phyloP scores from a whole-genome alignment of 2,113 vertebrate genomes.

The Oplegnathus fasciatus region DNA sequence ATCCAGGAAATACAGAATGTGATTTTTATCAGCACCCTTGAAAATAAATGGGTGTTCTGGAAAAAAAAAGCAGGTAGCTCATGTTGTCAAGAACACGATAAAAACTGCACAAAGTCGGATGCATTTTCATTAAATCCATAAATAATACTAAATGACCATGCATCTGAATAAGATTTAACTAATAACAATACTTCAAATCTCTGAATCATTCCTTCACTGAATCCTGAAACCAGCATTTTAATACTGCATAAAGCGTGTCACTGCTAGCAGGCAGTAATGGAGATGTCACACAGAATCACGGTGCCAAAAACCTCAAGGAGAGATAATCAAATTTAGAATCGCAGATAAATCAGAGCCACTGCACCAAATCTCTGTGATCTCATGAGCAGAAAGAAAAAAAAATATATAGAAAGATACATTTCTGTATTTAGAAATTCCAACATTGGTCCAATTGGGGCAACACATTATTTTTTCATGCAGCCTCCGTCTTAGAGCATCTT shows the following conservation, averaged over 20 bases:
- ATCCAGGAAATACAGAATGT: slow-evolving; percentile 75
- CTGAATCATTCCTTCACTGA: slow-evolving; percentile 13
- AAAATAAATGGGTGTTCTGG: slow-evolving; percentile 6
- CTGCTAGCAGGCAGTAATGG: slow-evolving; percentile 27
- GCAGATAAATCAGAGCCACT: slow-evolving; percentile 23
- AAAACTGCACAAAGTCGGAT: background rate
- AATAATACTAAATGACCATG: background rate
- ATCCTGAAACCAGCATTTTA: slow-evolving; percentile 43
- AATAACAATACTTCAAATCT: background rate
- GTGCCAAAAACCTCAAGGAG: slow-evolving; percentile 45
- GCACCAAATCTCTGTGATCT: slow-evolving; percentile 34
- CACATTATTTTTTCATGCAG: slow-evolving; percentile 45
- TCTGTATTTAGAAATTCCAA: slow-evolving; percentile 40
- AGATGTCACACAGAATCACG: slow-evolving; percentile 37
- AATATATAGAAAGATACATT: slow-evolving; percentile 7
- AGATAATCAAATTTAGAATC: slow-evolving; percentile 43
- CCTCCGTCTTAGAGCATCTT: slow-evolving; percentile 50
- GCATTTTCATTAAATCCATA: slow-evolving; percentile 9
- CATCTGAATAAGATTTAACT: background rate
- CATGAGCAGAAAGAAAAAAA: background rate
- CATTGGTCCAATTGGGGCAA: slow-evolving; percentile 43
- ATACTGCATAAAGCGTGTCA: slow-evolving; percentile 29
- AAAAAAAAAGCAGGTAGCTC: background rate
- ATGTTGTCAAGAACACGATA: background rate
- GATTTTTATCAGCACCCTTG: slow-evolving; percentile 51